These are phyloP conservation scores for Stegodyphus mimosarum DNA, from an alignment of 1,140 invertebrate genomes.

Conservation along the genomic window DNA sequence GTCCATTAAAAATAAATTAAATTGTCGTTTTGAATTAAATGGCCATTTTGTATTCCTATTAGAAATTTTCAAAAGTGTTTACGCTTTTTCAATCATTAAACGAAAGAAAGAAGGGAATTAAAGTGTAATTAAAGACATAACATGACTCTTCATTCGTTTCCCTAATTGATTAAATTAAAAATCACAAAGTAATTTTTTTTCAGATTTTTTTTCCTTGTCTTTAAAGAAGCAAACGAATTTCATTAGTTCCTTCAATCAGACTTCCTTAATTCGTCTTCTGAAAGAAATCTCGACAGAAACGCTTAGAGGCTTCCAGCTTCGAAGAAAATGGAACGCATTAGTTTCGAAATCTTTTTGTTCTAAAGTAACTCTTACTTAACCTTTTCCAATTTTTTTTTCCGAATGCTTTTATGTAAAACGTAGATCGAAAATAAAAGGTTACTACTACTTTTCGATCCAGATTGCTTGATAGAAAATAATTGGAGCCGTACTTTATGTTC, in stretches of 20 bases:
- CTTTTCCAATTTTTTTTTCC: background rate
- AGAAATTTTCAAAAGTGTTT: conserved; percentile 3
- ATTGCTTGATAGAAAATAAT: too few relatives aligned
- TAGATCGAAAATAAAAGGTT: too few relatives aligned
- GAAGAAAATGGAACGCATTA: conserved; percentile 36
- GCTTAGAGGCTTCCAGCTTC: conserved; percentile 16
- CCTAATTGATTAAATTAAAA: conserved; percentile 17
- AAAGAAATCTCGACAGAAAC: conserved; percentile 35
- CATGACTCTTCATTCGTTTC: conserved; percentile 13
- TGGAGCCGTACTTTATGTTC: background rate
- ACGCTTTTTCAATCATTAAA: background rate
- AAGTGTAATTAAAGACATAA: conserved; percentile 11
- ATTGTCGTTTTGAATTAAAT: conserved; percentile 25
- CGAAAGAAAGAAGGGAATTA: background rate
- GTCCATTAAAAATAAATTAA: conserved; percentile 41
- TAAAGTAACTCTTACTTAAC: background rate
- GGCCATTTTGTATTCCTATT: conserved; percentile 17
- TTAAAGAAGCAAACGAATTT: conserved; percentile 24
- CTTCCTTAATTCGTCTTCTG: conserved; percentile 34
- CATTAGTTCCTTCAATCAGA: conserved; percentile 48
- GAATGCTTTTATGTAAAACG: too few relatives aligned
- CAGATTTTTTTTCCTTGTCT: background rate
- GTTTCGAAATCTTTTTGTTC: conserved; percentile 36
- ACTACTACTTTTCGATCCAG: background rate
- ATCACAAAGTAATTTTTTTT: too few relatives aligned